Percentiles rank a stretch among this genome's conserved stretches.
Conservation (phyloP, 2,797 vertebrate genomes). For the Argya squamiceps region DNA sequence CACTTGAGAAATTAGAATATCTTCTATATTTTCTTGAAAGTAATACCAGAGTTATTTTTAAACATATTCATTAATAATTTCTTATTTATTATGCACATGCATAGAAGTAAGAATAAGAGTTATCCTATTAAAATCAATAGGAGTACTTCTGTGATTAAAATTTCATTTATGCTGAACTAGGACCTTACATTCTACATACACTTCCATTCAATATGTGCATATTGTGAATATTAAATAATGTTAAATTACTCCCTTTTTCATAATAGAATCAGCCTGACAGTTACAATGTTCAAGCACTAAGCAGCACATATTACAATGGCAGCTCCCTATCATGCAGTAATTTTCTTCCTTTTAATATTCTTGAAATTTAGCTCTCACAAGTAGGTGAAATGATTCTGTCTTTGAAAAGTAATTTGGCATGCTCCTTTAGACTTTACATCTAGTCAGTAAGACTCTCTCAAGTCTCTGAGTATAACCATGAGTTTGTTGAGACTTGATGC, state of each 20-base stretch:
- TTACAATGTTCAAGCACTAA: conserved; percentile 32
- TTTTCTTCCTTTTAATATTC: conserved; percentile 53
- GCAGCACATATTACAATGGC: conserved; percentile 7
- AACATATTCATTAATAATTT: not conserved
- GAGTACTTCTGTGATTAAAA: conserved; percentile 31
- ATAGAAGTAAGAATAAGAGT: not conserved
- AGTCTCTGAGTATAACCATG: not conserved
- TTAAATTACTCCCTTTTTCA: conserved; percentile 54
- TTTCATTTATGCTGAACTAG: conserved; percentile 38
- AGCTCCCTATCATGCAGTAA: conserved; percentile 46
- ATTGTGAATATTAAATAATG: conserved; percentile 66
- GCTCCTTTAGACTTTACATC: not conserved
- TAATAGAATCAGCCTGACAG: conserved; percentile 47
- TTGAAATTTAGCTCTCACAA: conserved; percentile 33
- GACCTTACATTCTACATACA: conserved; percentile 16
- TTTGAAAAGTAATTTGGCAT: conserved; percentile 33
- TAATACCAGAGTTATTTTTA: not conserved
- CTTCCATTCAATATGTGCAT: conserved; percentile 57
- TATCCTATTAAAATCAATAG: conserved; percentile 27
- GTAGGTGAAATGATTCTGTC: conserved; percentile 4
- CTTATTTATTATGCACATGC: conserved; percentile 28
- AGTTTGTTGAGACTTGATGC: not conserved
- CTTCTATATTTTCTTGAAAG: not conserved
- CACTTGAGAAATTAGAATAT: not conserved
- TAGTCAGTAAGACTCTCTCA: not conserved